Base-by-base conservation (phyloP, 2,888 invertebrate genomes). In the Lobophora halterata region DNA sequence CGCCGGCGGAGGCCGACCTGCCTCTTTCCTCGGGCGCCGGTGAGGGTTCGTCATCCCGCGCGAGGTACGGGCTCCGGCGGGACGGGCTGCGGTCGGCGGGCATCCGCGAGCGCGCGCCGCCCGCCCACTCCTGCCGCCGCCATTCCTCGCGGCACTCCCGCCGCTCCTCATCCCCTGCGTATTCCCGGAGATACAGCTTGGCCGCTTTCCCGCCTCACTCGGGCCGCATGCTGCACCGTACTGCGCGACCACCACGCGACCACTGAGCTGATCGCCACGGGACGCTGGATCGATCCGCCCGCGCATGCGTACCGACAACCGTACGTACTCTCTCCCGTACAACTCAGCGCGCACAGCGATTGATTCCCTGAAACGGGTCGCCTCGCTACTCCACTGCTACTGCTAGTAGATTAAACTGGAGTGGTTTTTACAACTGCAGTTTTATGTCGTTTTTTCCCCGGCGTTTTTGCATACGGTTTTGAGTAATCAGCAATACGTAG, bases 81-180 rank as follows among this genome's bases (percentile, higher is more conserved):
- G 95, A 94, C 79, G 95, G 95, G 82, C 95, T 94, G 79, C 95
- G 93, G 91, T 96, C 95, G 79, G 95, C 95, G 76, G 95, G 95
- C 88, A 95, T 71, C 90, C 85, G 79, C 55, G 89, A 80, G 92
- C 93, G 88, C 91, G 79, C 54, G 52, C 61, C 62, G 58, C 74
- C 75, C 62, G 75, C 53, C 79, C 88, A 86, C 52, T 88, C 83
- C 65, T 81, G 79, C 64, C 87, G 88, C 54, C 90, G 87, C 71
- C 88, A 88, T 51, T 88, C 81, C 65, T 82, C 85, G 64, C 83
- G 82, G 69, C 85, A 77, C 71, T 82, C 64, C 83, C 82, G 74
- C 89, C 86, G 72, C 82, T 89, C 78, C 79, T 79, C 89, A 79
- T 82, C 89, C 73, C 65, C 89, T 71, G 79, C 83, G 79, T 86